Base-by-base conservation (phyloP, 1,140 invertebrate genomes). In the Leucophenga varia region DNA sequence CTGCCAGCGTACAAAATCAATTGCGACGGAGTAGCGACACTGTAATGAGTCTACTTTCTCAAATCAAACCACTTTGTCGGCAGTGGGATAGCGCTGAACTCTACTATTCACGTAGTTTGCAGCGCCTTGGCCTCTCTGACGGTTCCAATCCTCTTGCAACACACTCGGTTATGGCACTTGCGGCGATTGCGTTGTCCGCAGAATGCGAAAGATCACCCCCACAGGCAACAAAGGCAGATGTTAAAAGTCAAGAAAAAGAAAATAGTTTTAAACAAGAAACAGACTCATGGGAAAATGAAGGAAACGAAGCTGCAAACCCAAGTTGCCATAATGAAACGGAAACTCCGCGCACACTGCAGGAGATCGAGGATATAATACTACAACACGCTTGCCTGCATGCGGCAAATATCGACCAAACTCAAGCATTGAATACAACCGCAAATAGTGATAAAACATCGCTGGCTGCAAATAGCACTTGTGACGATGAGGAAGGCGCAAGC, bases 21-120 rank as follows among this genome's bases (percentile, higher is more conserved):
- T 34, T 67, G 22, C 36, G 50, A 9, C 44, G 18, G 5, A 67
- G 57, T 28, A 36, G 42, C 1, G 47, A 28, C 12, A 30, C 47
- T 28, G 57, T 67, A 35, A 54, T 64, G 10, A 21, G 31, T 2
- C 54, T 67, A 31, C 19, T 67, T n/a, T 10, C 40, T 10, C 54
- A 67, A 51, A 54, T 63, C 3, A 52, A 42, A 35, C 31, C 38
- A 25, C 57, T 67, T 7, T 57, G 52, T 38, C 47, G 54, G 47
- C 59, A 67, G 31, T 67, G 63, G 63, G 63, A 51, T 17, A 63
- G 59, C 14, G 64, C 63, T 3, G 63, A 67, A 21, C 49, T 67
- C 2, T 67, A 63, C 19, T 67, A 67, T 31, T 16, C 47, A 16
- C 51, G 63, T 1, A 67, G 63, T 14, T 22, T 67, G 5, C 64